Evolutionary conservation across 30 jellyfish, hydroid and myxozoan genomes (phyloP), one percentile per base, ranked within the genome.

Genomic region (Calvadosia cruxmelitensis): DNA sequence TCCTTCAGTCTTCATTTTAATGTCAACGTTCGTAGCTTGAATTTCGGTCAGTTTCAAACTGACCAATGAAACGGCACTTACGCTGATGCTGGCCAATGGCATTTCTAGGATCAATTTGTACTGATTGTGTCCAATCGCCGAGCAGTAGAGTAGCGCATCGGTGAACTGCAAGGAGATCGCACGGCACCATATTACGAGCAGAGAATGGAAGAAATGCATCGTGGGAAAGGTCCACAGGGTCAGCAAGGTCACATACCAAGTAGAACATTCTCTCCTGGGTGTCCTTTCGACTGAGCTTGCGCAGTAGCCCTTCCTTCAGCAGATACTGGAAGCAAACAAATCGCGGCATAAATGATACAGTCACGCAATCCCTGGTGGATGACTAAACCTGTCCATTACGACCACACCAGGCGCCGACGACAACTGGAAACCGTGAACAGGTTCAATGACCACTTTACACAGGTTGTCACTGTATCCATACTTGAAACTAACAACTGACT

Each of bases 61-160:
- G n/a, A n/a, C n/a, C n/a, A n/a, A n/a, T n/a, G 15, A 42, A 42
- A 42, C 2, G 15, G 5, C 1, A 75, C 95, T 76, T 71, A 88
- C 97, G 33, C 76, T 77, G 94, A 88, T 89, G 23, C 87, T 84
- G 12, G 98, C 90, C 30, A 89, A 69, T 2, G 98, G 98, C 24
- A 89, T 78, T 62, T 89, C 98, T 64, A 74, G 92, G 29, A 90
- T 81, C 31, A 89, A 65, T 53, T 73, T 82, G 67, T 67, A 78
- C 35, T 89, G 98, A 26, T 70, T 78, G 76, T 85, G 93, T 10
- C 94, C 93, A 31, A 89, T 64, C 7, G 93, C 77, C 48, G 92
- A 81, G 66, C 98, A 89, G 77, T 89, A 89, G 5, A 89, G 71
- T 31, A 89, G 68, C 26, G 92, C 64, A 57, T 89, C 98, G 20